Evolutionary conservation across 1,140 invertebrate species (phyloP), one percentile per base, ranked within the genome.

Genomic region (Drosophila tristis): DNA sequence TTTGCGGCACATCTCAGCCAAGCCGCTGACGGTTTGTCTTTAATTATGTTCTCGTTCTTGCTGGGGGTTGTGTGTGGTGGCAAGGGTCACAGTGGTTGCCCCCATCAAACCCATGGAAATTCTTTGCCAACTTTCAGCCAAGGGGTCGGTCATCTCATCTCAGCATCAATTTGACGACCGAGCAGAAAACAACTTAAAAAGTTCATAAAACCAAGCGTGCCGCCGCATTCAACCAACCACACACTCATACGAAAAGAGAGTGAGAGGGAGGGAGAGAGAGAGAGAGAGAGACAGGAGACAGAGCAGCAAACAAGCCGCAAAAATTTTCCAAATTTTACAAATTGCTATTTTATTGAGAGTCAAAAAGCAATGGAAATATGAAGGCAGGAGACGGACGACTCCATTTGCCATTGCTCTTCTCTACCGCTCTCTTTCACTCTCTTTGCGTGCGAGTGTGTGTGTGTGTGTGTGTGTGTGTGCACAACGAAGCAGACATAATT

Each of bases 401-500:
- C 67, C 59, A 80, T 64, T 62, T 64, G 54, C 49, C 45, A 67
- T 63, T 71, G 50, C 31, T 20, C 15, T 25, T 25, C 23, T 43
- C 23, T 9, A 1, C 29, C 35, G 16, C 13, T 53, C 54, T 44
- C 26, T 9, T 20, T 39, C 26, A n/a, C 9, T 26, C 11, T 23
- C 13, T 15, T 11, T 63, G 26, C 4, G 9, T 3, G 0, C 39
- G 6, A 13, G 26, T 25, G 15, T 48, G 15, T 45, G 23, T 42
- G 45, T 42, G 51, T 60, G 42, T 51, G 26, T 67, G 39, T 54
- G 48, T 58, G 75, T 75, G 58, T 85, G 43, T 54, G 77, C 47
- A 85, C 74, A 81, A 66, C 81, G 73, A 80, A 86, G 56, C 77
- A 85, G 78, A 80, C 68, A 78, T 85, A 85, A 85, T 85, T 87